Evolutionary conservation across 2,113 vertebrate genomes (phyloP), one percentile per base, ranked within the genome.

Genomic region (Paralichthys olivaceus): DNA sequence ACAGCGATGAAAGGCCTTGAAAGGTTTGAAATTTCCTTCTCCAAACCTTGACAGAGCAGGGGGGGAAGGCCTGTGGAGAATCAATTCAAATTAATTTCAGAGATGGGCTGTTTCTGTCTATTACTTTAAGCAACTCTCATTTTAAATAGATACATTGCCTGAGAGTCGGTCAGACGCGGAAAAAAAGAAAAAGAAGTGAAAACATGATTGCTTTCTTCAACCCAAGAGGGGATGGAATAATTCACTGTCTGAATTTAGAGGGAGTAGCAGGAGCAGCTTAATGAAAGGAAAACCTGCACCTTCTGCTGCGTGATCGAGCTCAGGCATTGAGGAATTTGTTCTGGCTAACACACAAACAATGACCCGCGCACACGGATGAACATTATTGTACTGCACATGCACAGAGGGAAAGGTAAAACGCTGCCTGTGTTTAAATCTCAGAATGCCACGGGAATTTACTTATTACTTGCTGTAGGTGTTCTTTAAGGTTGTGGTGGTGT

Each of bases 31-130:
- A 75, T 79, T 69, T 84, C 56, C 84, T 69, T 23, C 66, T 77
- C 34, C 28, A 80, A 87, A 75, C 29, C 60, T n/a, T 19, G 69
- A 61, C 43, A 12, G 62, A 58, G 55, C 22, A 55, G 7, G 7
- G 55, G 64, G 54, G 25, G 26, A 53, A 4, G 69, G 72, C 67
- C 55, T 19, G 12, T 15, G 55, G 79, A 74, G 80, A 90, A 93
- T 92, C 84, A 86, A 89, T 91, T 86, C 63, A 70, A 90, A 87
- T 90, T 77, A 79, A 89, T 90, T 90, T 83, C 72, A 61, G 59
- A 65, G 57, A 80, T 61, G 82, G 88, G 80, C 81, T 86, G 75
- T 87, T 81, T 66, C 64, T 84, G 84, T 85, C 84, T 84, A 57
- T 92, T 87, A 86, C 81, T 88, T 67, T 80, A 88, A 90, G 84